Evolutionary conservation across 2,888 invertebrate genomes (phyloP).

Genomic region (Leucoma salicis): DNA sequence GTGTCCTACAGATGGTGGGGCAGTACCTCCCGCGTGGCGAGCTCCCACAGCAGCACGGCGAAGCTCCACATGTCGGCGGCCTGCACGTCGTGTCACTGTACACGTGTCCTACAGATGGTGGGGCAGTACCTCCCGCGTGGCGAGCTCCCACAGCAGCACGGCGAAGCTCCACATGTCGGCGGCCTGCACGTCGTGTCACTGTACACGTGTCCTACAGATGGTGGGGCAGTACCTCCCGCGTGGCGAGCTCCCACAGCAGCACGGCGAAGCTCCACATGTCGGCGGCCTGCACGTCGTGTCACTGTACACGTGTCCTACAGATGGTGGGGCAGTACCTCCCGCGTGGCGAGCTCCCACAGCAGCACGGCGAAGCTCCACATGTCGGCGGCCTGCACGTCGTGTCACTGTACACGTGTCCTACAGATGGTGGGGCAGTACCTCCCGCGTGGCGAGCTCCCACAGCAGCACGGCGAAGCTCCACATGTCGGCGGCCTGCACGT

Average conservation of each 20-base stretch:
- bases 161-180: constrained; percentile 99
- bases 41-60: constrained; percentile 97
- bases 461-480: constrained; percentile 98
- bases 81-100: constrained; percentile 97
- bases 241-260: constrained; percentile 98
- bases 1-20: too few relatives aligned
- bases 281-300: constrained; percentile 97
- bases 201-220: too few relatives aligned
- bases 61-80: constrained; percentile 99
- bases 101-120: too few relatives aligned
- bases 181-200: constrained; percentile 97
- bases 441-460: constrained; percentile 98
- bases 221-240: constrained; percentile 89
- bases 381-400: constrained; percentile 98
- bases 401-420: too few relatives aligned
- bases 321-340: constrained; percentile 88
- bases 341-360: constrained; percentile 98
- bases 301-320: too few relatives aligned
- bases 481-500: constrained; percentile 99
- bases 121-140: constrained; percentile 91
- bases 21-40: constrained; percentile 95
- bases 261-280: constrained; percentile 99
- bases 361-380: constrained; percentile 99
- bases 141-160: constrained; percentile 97
- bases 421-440: constrained; percentile 85